phyloP scores from a whole-genome alignment of 2,113 vertebrate species.

The Cercopithecus mona region DNA sequence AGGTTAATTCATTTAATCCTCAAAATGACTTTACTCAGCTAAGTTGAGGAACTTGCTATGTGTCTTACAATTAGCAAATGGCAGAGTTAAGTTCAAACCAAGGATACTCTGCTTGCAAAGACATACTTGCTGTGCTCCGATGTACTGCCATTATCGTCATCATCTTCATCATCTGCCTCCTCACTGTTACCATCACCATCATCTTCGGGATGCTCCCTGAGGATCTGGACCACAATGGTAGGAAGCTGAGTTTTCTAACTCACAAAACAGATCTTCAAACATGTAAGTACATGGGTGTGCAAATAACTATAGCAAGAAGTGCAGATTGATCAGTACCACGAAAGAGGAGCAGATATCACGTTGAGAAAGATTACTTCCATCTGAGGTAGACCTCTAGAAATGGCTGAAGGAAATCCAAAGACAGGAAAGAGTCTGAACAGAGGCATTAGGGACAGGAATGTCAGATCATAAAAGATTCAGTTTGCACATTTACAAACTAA shows the following conservation, averaged over 20 bases:
- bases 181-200: background rate
- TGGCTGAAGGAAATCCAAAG: background rate
- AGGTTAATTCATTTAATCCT: slow-evolving; percentile 63
- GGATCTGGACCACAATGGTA: background rate
- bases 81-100: slow-evolving; percentile 40
- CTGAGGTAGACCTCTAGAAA: background rate
- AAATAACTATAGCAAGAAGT: background rate
- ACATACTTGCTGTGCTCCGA: background rate
- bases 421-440: background rate
- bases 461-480: background rate
- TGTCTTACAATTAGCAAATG: background rate
- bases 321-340: background rate
- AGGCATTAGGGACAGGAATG: background rate
- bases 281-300: accelerated
- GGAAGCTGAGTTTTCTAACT: background rate
- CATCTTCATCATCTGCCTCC: background rate
- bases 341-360: background rate
- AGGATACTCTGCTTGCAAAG: background rate
- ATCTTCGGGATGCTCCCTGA: background rate
- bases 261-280: background rate
- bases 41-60: slow-evolving; percentile 35
- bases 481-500: background rate
- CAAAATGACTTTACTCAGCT: slow-evolving; percentile 51
- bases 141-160: background rate
- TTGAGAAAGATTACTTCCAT: background rate